Evolutionary conservation across 2,888 invertebrate species (phyloP).

Genomic region (Augochlorella aurata): DNA sequence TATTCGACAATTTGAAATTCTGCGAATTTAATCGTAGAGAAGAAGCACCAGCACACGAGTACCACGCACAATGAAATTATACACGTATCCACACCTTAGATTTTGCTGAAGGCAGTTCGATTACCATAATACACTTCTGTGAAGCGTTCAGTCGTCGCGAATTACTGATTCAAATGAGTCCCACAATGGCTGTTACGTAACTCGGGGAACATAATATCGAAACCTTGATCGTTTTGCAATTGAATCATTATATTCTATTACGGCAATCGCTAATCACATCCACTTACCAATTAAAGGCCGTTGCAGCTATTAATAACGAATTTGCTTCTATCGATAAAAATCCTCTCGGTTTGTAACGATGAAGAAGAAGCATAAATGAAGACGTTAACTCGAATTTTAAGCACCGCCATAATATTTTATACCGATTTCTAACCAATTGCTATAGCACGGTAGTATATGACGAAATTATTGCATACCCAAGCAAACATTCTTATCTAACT

Average conservation of each 20-base stretch:
- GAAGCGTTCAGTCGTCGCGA: constrained; percentile 10
- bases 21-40: background rate
- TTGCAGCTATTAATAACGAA: background rate
- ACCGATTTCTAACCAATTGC: background rate
- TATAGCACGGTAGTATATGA: background rate
- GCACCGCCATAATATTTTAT: too few relatives aligned
- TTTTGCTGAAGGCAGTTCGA: constrained; percentile 7
- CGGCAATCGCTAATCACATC: background rate
- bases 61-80: background rate
- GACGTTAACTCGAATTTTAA: too few relatives aligned
- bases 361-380: background rate
- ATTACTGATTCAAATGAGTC: constrained; percentile 11
- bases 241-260: constrained; percentile 2
- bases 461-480: background rate
- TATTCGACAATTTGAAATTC: background rate
- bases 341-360: background rate
- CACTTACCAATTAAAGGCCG: background rate
- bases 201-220: background rate
- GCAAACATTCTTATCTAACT: too few relatives aligned
- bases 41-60: background rate
- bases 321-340: background rate
- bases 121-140: constrained; percentile 18
- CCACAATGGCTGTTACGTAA: constrained; percentile 6
- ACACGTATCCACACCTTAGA: background rate
- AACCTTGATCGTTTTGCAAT: constrained; percentile 12